Conservation (phyloP, 1,140 invertebrate species). For the Drosophila triauraria region DNA sequence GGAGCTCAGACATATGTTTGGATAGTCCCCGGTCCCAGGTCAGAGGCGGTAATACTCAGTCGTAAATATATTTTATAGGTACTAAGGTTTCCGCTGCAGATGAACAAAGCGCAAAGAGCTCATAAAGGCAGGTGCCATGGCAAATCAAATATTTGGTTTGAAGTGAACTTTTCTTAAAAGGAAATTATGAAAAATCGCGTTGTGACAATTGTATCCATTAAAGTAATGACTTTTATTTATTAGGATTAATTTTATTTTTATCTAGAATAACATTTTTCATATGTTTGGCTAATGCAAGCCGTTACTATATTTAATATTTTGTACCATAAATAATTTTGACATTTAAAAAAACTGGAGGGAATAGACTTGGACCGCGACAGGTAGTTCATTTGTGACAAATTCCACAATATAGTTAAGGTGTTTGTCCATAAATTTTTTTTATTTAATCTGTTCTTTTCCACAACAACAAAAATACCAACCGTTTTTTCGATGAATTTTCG, state of each 20-base stretch:
- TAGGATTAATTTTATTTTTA: background rate
- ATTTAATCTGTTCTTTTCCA: background rate
- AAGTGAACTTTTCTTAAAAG: background rate
- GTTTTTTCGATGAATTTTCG: conserved; percentile 15
- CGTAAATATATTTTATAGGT: conserved; percentile 84
- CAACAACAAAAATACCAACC: conserved; percentile 20
- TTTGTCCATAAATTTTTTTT: background rate
- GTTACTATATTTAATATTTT: too few species aligned
- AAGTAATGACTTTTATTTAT: background rate
- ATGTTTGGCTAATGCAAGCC: too few species aligned
- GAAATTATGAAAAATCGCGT: background rate
- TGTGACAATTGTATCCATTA: background rate
- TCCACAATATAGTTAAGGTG: background rate
- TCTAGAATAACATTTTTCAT: too few species aligned
- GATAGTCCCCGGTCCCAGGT: conserved; percentile 42
- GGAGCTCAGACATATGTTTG: conserved; percentile 70
- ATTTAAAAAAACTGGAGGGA: background rate
- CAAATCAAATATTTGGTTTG: conserved; percentile 30
- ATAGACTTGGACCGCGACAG: too few species aligned
- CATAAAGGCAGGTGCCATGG: conserved; percentile 27
- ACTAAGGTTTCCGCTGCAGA: conserved; percentile 35
- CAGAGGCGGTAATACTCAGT: conserved; percentile 69
- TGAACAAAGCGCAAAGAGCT: conserved; percentile 39
- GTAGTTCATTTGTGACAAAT: background rate
- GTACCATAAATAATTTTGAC: too few species aligned